Conservation (phyloP, 2,888 invertebrate genomes). For the Dynastes tityus region DNA sequence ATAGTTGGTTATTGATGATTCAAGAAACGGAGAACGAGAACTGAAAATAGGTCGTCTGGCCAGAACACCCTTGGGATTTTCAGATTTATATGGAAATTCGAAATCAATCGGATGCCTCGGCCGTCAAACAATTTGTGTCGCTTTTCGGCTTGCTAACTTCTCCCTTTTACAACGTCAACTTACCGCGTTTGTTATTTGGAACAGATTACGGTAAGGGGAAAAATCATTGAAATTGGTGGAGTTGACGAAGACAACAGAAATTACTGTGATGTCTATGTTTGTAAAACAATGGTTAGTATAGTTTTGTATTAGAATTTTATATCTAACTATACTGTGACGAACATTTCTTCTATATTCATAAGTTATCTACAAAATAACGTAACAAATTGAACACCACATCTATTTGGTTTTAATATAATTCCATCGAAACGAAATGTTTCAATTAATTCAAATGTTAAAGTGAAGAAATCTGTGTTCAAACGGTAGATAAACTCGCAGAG, state of each 20-base stretch:
- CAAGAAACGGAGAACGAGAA: constrained; percentile 58
- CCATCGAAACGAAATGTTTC: too few species aligned
- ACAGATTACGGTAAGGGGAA: neutral
- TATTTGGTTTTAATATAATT: too few species aligned
- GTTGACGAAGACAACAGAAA: neutral
- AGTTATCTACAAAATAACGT: too few species aligned
- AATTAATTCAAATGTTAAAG: too few species aligned
- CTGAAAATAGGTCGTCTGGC: constrained; percentile 61
- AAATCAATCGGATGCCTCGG: constrained; percentile 66
- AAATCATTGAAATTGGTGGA: neutral
- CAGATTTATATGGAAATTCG: constrained; percentile 68
- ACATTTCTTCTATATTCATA: neutral
- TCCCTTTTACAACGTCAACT: constrained; percentile 1
- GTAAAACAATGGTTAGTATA: neutral
- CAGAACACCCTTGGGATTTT: constrained; percentile 58
- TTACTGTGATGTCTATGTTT: neutral
- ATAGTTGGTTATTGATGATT: constrained; percentile 58
- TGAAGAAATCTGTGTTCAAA: too few species aligned
- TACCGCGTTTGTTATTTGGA: constrained; percentile 20
- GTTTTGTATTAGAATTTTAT: too few species aligned
- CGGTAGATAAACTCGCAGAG: too few species aligned
- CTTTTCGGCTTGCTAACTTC: constrained; percentile 59
- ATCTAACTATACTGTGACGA: too few species aligned
- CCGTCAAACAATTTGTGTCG: constrained; percentile 55
- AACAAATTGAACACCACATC: too few species aligned